Evolutionary conservation across 2,888 invertebrate genomes (phyloP).

Genomic region (Amiota mariae): DNA sequence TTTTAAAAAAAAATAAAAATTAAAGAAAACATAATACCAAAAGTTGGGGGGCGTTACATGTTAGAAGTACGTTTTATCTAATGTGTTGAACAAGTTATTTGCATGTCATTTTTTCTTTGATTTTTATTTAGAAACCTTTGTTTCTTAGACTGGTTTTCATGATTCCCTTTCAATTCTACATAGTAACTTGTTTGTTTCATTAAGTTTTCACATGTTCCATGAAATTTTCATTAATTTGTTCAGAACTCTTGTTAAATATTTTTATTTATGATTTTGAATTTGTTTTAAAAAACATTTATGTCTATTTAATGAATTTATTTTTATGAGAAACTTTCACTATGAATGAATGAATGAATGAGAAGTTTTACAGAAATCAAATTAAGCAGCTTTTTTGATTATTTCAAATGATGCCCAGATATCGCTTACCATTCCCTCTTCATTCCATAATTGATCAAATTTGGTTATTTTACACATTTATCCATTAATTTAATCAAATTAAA

Average conservation of each 20-base stretch:
- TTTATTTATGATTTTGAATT: constrained; percentile 44
- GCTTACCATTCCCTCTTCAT: constrained; percentile 11
- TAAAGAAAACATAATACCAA: not conserved
- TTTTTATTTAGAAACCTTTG: not conserved
- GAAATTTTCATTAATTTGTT: constrained; percentile 47
- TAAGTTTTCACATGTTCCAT: not conserved
- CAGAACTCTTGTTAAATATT: constrained; percentile 47
- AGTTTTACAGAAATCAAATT: too few relatives aligned
- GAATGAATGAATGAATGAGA: too few relatives aligned
- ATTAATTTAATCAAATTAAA: constrained; percentile 65
- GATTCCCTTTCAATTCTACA: not conserved
- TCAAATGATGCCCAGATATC: too few relatives aligned
- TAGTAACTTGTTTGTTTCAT: not conserved
- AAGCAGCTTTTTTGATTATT: too few relatives aligned
- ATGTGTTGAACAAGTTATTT: constrained; percentile 32
- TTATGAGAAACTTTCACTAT: constrained; percentile 44
- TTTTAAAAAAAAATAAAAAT: not conserved
- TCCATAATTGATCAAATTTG: not conserved
- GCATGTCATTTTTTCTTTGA: constrained; percentile 25
- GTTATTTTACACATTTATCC: constrained; percentile 62
- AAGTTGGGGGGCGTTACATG: constrained; percentile 43
- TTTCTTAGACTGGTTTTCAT: not conserved
- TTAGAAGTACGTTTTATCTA: constrained; percentile 43
- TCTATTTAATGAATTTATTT: constrained; percentile 38
- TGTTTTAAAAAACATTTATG: constrained; percentile 50